These are phyloP conservation scores for Procambarus virginalis DNA, from an alignment of 1,140 invertebrate species.

Conservation along the genomic window DNA sequence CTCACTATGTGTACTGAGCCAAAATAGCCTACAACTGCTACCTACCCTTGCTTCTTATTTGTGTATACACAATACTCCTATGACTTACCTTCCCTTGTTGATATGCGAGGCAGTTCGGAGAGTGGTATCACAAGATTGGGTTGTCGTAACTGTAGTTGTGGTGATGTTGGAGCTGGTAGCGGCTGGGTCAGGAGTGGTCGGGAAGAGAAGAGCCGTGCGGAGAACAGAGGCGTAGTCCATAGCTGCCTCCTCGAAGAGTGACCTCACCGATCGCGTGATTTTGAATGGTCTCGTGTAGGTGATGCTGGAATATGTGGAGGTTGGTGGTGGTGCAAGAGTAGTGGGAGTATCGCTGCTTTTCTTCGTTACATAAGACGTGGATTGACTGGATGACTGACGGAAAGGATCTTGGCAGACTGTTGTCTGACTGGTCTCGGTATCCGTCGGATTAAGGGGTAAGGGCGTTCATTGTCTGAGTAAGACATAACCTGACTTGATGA, in stretches of 20 bases:
- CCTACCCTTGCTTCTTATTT: no score
- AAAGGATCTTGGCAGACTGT: not conserved
- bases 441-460: not conserved
- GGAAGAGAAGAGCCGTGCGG: conserved; percentile 22
- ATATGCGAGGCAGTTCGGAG: no score
- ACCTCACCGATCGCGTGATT: not conserved
- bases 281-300: conserved; percentile 18
- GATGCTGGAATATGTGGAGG: not conserved
- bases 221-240: conserved; percentile 12
- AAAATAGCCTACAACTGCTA: no score
- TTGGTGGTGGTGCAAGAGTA: not conserved
- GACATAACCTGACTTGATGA: not conserved
- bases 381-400: not conserved
- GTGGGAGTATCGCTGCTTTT: not conserved
- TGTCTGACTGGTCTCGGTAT: not conserved
- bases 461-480: no score
- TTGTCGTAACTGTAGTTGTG: not conserved
- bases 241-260: conserved; percentile 26
- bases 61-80: no score
- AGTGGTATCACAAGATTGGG: no score
- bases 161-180: not conserved
- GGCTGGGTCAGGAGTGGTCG: not conserved
- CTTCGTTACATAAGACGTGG: not conserved
- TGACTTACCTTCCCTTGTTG: no score
- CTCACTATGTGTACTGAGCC: no score